These are phyloP conservation scores for Atta cephalotes DNA, from an alignment of 1,140 invertebrate genomes.

Conservation along the genomic window DNA sequence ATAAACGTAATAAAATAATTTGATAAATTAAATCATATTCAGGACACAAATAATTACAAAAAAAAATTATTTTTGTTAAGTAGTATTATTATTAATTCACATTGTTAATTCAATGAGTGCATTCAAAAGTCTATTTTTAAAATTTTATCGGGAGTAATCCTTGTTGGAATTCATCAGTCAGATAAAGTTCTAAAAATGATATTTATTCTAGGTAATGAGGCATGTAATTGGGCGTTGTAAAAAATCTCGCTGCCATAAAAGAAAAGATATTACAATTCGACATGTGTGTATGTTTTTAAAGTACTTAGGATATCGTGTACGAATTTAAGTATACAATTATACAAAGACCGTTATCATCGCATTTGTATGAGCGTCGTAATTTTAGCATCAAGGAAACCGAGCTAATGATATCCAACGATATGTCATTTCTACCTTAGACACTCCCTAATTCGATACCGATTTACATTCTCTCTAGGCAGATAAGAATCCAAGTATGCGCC, in stretches of 20 bases:
- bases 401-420: conserved; percentile 47
- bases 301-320: background rate
- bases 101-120: background rate
- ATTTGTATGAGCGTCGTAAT: conserved; percentile 20
- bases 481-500: conserved; percentile 26
- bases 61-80: no score
- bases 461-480: conserved; percentile 36
- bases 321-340: background rate
- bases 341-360: background rate
- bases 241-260: conserved; percentile 9
- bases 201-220: background rate
- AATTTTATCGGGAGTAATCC: background rate
- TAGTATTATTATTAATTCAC: background rate
- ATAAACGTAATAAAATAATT: no score
- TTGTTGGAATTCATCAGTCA: conserved; percentile 17
- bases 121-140: background rate
- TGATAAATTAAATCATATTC: no score
- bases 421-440: conserved; percentile 52
- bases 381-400: conserved; percentile 53
- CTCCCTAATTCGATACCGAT: conserved; percentile 52
- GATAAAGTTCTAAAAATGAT: background rate
- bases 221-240: conserved; percentile 5
- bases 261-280: conserved; percentile 32
- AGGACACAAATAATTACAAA: no score
- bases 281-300: background rate